Base-by-base conservation (phyloP, 2,113 vertebrate species). In the Alethe castanea region DNA sequence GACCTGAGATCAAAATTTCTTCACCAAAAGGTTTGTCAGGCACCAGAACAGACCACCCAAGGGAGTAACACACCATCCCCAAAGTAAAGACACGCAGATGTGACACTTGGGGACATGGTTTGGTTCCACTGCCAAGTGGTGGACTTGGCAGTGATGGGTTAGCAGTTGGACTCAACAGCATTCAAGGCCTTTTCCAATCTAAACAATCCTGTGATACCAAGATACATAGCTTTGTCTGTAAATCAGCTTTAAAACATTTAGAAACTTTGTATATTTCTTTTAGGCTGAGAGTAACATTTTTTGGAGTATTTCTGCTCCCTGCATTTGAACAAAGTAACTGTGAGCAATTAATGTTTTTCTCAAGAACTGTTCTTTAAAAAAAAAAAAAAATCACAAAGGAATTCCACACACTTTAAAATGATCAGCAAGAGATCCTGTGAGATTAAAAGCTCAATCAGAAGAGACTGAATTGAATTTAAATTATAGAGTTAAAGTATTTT, bases 401-500 rank as follows among this genome's bases (percentile, higher is more conserved):
- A 31, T 62, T 85, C 35, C 61, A 80, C 25, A 20, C 26, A 65
- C 71, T 91, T 90, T 66, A 88, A 86, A 88, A 88, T 38, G 8
- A 59, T 66, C 24, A 12, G 54, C 53, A 70, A 88, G 80, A 78
- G 38, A 93, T 59, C 54, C 26, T 83, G 22, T 19, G 24, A 86
- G 78, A 92, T 70, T 90, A 88, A 88, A 91, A 93, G 52, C 67
- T 60, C 82, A 90, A 36, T 93, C 56, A 62, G 64, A 92, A 86
- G 24, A 11, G 38, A 66, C 52, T 60, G 76, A 73, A 90, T 62
- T 48, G 36, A 93, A 92, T 48, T 88, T 81, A 64, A 92, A 74
- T 94, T 93, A 93, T 0, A 66, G 88, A 95, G 93, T 81, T 81
- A 71, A 70, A 94, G 91, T 47, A 77, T 90, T 88, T 90, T 94